phyloP scores from a whole-genome alignment of 2,113 vertebrate genomes.

The Tetrax tetrax region DNA sequence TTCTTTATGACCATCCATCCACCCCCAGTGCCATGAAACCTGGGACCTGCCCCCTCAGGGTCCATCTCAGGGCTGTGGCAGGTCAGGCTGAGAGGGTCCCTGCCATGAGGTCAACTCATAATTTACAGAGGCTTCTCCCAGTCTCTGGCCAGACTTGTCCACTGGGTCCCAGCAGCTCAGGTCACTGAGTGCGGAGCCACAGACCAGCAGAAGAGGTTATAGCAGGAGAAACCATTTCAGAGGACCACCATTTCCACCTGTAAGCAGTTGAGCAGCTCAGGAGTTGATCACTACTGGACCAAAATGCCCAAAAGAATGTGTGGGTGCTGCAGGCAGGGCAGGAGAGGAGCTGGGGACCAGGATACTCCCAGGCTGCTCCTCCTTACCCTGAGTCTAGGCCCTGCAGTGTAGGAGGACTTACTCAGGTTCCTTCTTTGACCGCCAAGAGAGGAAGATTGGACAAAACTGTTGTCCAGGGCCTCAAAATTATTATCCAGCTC shows the following conservation, averaged over 20 bases:
- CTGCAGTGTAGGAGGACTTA: not conserved
- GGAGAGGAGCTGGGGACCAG: not conserved
- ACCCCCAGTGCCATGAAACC: no score
- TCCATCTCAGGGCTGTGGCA: not conserved
- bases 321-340: not conserved
- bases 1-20: not conserved
- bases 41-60: not conserved
- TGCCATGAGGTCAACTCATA: not conserved
- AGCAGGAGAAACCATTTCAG: not conserved
- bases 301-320: not conserved
- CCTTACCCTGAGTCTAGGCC: not conserved
- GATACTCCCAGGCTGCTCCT: accelerated
- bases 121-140: not conserved
- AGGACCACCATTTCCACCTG: not conserved
- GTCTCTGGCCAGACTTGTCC: not conserved
- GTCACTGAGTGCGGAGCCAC: not conserved
- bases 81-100: not conserved
- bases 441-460: not conserved
- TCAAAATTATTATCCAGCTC: not conserved
- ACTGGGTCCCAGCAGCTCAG: not conserved
- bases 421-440: not conserved
- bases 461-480: not conserved
- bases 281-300: not conserved
- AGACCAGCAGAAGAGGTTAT: not conserved
- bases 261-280: not conserved